Conservation (phyloP, 2,113 vertebrate species). For the Tragelaphus strepsiceros region DNA sequence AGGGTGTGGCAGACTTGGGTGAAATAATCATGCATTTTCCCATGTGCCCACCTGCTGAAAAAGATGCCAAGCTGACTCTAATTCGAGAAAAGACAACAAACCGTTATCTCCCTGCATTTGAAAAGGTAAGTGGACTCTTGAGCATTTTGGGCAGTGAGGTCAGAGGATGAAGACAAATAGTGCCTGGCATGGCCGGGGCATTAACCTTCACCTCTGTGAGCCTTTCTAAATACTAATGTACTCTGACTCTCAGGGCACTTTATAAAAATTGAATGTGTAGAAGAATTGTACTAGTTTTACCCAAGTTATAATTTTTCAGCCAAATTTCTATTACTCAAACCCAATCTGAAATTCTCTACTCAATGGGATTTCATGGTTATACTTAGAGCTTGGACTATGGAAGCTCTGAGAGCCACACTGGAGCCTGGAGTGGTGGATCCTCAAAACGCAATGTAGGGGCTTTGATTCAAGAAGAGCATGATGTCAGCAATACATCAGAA, state of each 20-base stretch:
- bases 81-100: slow-evolving; percentile 76
- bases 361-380: neutral
- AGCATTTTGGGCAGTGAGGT: neutral
- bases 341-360: neutral
- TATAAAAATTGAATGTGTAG: neutral
- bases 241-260: neutral
- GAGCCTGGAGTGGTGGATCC: neutral
- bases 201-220: neutral
- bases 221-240: neutral
- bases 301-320: neutral
- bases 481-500: neutral
- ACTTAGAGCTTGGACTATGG: rapidly evolving
- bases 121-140: slow-evolving; percentile 79
- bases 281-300: neutral
- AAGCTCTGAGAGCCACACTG: neutral
- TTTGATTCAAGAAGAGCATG: neutral
- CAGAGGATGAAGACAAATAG: neutral
- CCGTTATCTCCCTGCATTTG: slow-evolving; percentile 83
- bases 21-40: slow-evolving; percentile 70
- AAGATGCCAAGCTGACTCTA: slow-evolving; percentile 56
- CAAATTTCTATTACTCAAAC: neutral
- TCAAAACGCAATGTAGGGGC: rapidly evolving
- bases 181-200: rapidly evolving
- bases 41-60: slow-evolving; percentile 55
- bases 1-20: slow-evolving; percentile 80